Base-by-base conservation (phyloP, 2,888 invertebrate genomes). In the Lasius fuliginosus region DNA sequence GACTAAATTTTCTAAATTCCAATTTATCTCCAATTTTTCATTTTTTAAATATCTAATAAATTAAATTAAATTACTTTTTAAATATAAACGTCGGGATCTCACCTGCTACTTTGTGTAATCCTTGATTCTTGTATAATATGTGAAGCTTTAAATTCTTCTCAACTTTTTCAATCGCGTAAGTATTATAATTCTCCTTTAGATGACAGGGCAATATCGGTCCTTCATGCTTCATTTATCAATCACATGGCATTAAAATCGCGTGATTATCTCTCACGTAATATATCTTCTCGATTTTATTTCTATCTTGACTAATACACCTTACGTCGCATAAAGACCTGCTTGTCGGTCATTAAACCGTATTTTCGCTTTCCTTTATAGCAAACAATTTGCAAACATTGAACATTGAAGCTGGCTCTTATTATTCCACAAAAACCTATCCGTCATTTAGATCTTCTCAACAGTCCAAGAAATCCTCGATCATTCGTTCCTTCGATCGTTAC, bases 221-320 rank as follows among this genome's bases (percentile, higher is more conserved):
- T 77, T 30, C 30, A n/a, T 65, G 42, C 23, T 56, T 77, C 27
- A 65, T 65, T 77, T 56, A 56, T 77, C 77, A 77, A 15, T 23
- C 23, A 23, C 12, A 30, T 23, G 30, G 5, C 30, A n/a, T 30
- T 42, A 30, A 30, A 58, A 58, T 58, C 68, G 67, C 40, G 12
- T 33, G 42, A 69, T 69, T 46, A 53, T n/a, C 58, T 42, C 33
- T 18, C 56, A 18, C 33, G 42, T 27, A 12, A 68, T 68, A 30
- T 42, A 33, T n/a, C 12, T 33, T 42, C 18, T n/a, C 5, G 23
- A 76, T 65, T 53, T 23, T 40, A n/a, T 40, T 27, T 36, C 36
- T 27, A 27, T 33, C 36, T 49, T 18, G 18, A 53, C n/a, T 8
- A 18, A 46, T 46, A 46, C 23, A 15, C 15, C 0, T 11, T n/a